Evolutionary conservation across 2,113 vertebrate genomes (phyloP).

Genomic region (Bos indicus): DNA sequence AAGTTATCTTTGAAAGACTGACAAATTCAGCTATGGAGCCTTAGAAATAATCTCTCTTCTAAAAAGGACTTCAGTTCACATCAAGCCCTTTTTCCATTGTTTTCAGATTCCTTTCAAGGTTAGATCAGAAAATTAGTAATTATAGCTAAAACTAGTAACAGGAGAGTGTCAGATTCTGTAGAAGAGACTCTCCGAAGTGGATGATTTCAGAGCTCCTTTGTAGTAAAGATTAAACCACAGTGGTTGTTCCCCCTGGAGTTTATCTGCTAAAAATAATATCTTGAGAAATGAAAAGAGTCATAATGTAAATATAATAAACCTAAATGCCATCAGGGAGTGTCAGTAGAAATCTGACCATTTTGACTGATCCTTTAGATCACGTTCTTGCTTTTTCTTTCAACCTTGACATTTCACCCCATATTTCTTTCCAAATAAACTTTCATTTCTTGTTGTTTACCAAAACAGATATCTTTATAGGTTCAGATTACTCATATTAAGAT

Average conservation of each 20-base stretch:
- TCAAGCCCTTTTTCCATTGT: neutral
- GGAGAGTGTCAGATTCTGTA: neutral
- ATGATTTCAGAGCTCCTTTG: neutral
- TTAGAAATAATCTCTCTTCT: neutral
- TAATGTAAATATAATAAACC: rapidly evolving
- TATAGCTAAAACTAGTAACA: neutral
- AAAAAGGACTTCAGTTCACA: neutral
- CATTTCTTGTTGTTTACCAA: neutral
- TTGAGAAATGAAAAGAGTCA: neutral
- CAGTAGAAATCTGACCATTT: rapidly evolving
- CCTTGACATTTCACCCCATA: neutral
- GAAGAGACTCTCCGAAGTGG: neutral
- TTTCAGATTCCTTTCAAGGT: slow-evolving; percentile 4
- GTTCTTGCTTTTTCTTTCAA: rapidly evolving
- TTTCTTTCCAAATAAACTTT: neutral
- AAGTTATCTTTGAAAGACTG: neutral
- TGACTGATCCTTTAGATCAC: rapidly evolving
- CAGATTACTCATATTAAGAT: neutral
- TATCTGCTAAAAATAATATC: neutral
- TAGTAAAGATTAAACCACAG: neutral
- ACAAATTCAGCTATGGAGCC: rapidly evolving
- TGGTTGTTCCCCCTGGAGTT: neutral
- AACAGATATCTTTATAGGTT: neutral
- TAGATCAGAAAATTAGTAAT: slow-evolving; percentile 27
- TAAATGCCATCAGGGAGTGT: rapidly evolving